Base-by-base conservation (phyloP, 2,888 invertebrate genomes). In the Lepidochitona cinerea region DNA sequence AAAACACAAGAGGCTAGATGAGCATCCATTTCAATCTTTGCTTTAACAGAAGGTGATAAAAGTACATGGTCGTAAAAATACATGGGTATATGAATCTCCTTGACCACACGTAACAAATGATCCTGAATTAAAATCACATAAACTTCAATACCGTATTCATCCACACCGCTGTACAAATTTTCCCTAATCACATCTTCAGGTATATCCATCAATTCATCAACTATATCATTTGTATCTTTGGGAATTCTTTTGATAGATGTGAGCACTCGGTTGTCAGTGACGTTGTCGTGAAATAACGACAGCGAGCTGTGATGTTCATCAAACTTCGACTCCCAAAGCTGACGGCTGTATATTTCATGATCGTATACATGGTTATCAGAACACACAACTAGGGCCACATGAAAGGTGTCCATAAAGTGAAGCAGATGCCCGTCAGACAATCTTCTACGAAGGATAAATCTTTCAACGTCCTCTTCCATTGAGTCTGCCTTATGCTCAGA, bases 1-100 rank as follows among this genome's bases (percentile, higher is more conserved):
- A 77, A 73, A 9, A 83, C 70, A 75, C 80, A 82, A 37, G 80
- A 80, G 1, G 84, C 85, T n/a, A 85, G 52, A 75, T 85, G 83
- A 14, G 83, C 83, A 37, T 83, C 82, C 36, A 80, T 32, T 2
- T 68, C 29, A 12, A 80, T 49, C 9, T 73, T 76, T 66, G 76
- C 77, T n/a, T 70, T 59, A 41, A 66, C 29, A 9, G 37, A 9
- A 23, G 53, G 72, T 59, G 12, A 2, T 3, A 59, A 26, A 23
- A 59, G 23, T 23, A 59, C 26, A 26, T 29, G 29, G 23, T 59
- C 32, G 26, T 23, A 29, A 32, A 14, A 4, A 26, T 59, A 26
- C 59, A 59, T 26, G 4, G 59, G 26, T 59, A 59, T 26, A 23
- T 59, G 59, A 14, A 26, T 9, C 59, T 59, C 59, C 32, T 32